Evolutionary conservation across 2,797 vertebrate genomes (phyloP), one percentile per base, ranked within the genome.

Genomic region (Botia almorhae): DNA sequence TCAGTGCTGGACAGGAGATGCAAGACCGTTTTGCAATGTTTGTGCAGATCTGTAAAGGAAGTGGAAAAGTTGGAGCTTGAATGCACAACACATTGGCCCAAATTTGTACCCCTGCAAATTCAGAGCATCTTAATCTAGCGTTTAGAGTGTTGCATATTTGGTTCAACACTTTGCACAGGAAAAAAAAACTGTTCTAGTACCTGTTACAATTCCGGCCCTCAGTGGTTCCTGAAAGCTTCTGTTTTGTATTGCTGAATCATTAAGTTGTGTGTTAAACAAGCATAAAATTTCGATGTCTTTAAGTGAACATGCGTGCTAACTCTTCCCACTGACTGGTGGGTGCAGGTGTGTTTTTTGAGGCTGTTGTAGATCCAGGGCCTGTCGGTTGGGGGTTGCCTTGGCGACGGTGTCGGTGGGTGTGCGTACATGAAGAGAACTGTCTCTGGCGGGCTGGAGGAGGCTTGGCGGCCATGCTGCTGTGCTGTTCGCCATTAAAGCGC

Each of bases 311-410:
- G 48, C 51, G 39, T 69, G 68, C 11, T 50, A 63, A 72, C 46
- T 33, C 7, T 50, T 39, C 23, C 13, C 14, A 14, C 71, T 17
- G 48, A 67, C 56, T 51, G 56, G 39, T 74, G 73, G 21, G 39
- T 53, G n/a, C 7, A 26, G 14, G 69, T 64, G 74, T 61, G 68
- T 69, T 69, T 76, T 75, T 82, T 81, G 56, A 70, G 82, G 80
- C 80, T 58, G 50, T 78, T 71, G 68, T 73, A 69, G 80, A 85
- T 83, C 74, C 80, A 82, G 77, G 85, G 81, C 80, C 75, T 63
- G 85, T 82, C 78, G 46, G 33, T 82, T 50, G 19, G 74, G 26
- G 43, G 87, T 87, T 87, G 83, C 86, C 80, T 23, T 85, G 82
- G 85, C 53, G 83, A 87, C 82, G 48, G 70, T 81, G 58, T 84